Percentiles rank a stretch among this genome's conserved stretches.
Evolutionary conservation across 2,113 vertebrate genomes (phyloP).

Genomic region (Colius striatus): DNA sequence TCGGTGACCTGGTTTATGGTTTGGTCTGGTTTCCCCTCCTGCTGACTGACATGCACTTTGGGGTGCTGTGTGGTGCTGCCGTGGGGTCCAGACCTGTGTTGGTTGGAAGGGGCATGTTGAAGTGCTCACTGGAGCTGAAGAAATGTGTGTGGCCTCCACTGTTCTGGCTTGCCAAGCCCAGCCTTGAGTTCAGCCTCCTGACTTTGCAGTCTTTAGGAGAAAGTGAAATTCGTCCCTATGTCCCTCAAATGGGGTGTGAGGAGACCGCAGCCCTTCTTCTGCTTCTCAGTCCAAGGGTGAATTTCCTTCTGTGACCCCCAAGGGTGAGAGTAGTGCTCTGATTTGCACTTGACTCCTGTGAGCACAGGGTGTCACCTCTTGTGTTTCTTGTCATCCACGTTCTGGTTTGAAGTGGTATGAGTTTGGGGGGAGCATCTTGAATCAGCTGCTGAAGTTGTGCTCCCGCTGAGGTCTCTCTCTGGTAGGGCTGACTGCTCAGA

Average conservation of each 20-base stretch:
- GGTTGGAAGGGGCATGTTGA: background rate
- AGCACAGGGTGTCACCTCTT: too few relatives aligned
- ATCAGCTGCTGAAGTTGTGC: background rate
- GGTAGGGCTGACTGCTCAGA: background rate
- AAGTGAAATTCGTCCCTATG: background rate
- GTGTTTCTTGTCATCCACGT: background rate
- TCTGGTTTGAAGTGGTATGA: background rate
- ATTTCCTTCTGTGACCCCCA: background rate
- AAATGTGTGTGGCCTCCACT: rapidly evolving
- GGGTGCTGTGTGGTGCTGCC: background rate
- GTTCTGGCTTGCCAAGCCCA: background rate
- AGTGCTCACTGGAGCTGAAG: background rate
- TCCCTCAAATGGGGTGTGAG: background rate
- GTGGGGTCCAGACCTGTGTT: rapidly evolving
- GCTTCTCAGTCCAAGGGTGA: background rate
- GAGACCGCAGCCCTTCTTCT: background rate
- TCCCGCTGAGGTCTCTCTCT: rapidly evolving
- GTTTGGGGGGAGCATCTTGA: background rate
- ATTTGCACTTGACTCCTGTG: rapidly evolving
- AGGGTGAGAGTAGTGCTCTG: background rate
- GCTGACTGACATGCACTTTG: background rate
- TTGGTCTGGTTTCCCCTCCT: background rate
- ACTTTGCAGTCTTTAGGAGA: background rate
- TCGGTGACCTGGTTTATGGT: background rate
- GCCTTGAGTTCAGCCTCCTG: background rate